phyloP scores from a whole-genome alignment of 2,113 vertebrate genomes.

The Saguinus imperator region DNA sequence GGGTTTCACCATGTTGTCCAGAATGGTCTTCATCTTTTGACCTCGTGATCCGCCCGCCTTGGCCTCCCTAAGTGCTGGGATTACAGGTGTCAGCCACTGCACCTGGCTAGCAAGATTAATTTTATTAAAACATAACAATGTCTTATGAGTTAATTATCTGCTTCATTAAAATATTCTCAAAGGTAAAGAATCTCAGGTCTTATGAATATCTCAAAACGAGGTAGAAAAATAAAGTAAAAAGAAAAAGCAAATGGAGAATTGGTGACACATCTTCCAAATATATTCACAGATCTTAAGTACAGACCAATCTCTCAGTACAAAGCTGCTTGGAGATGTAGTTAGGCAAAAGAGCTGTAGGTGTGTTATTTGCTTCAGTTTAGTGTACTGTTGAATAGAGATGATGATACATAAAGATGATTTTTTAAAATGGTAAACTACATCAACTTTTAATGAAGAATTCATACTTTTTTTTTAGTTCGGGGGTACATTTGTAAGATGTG shows the following conservation, averaged over 20 bases:
- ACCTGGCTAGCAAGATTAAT: neutral
- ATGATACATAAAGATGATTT: neutral
- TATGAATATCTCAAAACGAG: neutral
- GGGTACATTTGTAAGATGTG: too few species aligned
- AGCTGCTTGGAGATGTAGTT: accelerated
- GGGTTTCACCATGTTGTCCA: too few species aligned
- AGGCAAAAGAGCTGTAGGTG: too few species aligned
- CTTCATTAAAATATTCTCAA: neutral
- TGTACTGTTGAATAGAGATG: neutral
- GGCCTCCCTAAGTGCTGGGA: too few species aligned
- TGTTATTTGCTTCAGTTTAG: neutral
- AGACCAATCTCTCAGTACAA: neutral
- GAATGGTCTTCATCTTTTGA: too few species aligned
- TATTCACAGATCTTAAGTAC: too few species aligned
- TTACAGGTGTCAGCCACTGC: too few species aligned
- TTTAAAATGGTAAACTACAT: neutral
- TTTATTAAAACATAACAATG: neutral
- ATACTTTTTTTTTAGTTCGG: too few species aligned
- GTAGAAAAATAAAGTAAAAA: neutral
- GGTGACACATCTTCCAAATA: neutral
- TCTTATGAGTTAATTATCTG: neutral
- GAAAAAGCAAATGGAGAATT: neutral
- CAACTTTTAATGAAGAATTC: too few species aligned
- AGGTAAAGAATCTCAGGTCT: neutral
- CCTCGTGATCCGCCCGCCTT: accelerated